These are phyloP conservation scores for Phyllostomus hastatus DNA, from an alignment of 2,113 vertebrate species.

Conservation along the genomic window DNA sequence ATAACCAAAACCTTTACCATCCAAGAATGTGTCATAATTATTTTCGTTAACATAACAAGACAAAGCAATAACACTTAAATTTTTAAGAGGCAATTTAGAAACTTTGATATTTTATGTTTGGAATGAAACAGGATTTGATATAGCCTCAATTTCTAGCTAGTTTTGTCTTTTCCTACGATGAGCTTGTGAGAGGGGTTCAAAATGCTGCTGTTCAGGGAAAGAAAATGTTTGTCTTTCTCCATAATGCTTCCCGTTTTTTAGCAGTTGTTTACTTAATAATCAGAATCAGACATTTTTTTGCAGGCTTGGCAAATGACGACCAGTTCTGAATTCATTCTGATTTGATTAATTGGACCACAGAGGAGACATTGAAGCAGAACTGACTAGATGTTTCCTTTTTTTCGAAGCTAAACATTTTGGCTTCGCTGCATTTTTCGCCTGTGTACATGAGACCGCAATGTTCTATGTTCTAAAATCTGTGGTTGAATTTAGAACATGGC, in stretches of 20 bases:
- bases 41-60: slow-evolving; percentile 37
- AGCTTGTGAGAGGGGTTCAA: slow-evolving; percentile 52
- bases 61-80: neutral
- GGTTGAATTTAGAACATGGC: slow-evolving; percentile 53
- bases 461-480: slow-evolving; percentile 51
- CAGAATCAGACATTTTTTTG: slow-evolving; percentile 76
- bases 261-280: slow-evolving; percentile 76
- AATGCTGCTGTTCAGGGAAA: slow-evolving; percentile 47
- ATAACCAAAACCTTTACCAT: neutral
- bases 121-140: neutral
- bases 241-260: slow-evolving; percentile 55
- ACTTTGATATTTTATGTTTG: slow-evolving; percentile 20
- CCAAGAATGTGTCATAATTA: slow-evolving; percentile 21
- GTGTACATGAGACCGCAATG: slow-evolving; percentile 68
- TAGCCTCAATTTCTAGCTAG: neutral
- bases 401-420: slow-evolving; percentile 79
- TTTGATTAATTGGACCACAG: slow-evolving; percentile 82
- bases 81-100: slow-evolving; percentile 6
- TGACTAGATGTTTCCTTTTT: slow-evolving; percentile 73
- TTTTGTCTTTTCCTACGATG: slow-evolving; percentile 66
- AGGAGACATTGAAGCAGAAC: slow-evolving; percentile 74
- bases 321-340: slow-evolving; percentile 69
- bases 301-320: slow-evolving; percentile 76
- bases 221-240: slow-evolving; percentile 51
- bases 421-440: slow-evolving; percentile 59